Evolutionary conservation across 53 echinoderm and acorn worm species (phyloP), one percentile per base, ranked within the genome.

Genomic region (Astropecten irregularis): DNA sequence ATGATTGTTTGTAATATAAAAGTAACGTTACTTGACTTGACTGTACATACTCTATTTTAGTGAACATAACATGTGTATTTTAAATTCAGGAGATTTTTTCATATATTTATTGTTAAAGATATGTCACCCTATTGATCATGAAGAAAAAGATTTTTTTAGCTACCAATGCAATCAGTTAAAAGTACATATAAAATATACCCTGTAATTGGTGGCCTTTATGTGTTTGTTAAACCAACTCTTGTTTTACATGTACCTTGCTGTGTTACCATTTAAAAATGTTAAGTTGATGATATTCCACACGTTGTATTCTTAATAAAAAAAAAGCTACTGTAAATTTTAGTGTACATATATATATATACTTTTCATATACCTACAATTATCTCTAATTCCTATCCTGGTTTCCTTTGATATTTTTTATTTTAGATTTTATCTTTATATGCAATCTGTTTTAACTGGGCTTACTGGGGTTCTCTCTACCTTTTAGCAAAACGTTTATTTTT

Each of bases 41-140:
- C 32, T 87, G 87, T 79, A 87, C 11, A 87, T 79, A 87, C 31
- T 79, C 79, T 79, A 79, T 79, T 79, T 79, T 79, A 79, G 79
- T 61, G 61, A 56, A 34, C 59, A 38, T 47, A 23, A 39, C 31
- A 47, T 26, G 44, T 34, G 26, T 58, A 84, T 68, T 71, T 68
- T 40, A 44, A 34, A 83, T 37, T 71, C 56, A 58, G 69, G 47
- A 83, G 35, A 60, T 57, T 84, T 69, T 81, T 69, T 44, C 58
- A 79, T 62, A 60, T 79, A 79, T 79, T 79, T 79, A 79, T 79
- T 79, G 60, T 79, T n/a, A 79, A 63, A 62, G n/a, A 5, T 55
- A 36, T 53, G 23, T 21, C 36, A 68, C 14, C 68, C 46, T 68
- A 68, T 40, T 68, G 20, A 68, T 68, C 27, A 20, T 23, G 9